Conservation (phyloP, 1,140 invertebrate species). For the Linepithema humile region DNA sequence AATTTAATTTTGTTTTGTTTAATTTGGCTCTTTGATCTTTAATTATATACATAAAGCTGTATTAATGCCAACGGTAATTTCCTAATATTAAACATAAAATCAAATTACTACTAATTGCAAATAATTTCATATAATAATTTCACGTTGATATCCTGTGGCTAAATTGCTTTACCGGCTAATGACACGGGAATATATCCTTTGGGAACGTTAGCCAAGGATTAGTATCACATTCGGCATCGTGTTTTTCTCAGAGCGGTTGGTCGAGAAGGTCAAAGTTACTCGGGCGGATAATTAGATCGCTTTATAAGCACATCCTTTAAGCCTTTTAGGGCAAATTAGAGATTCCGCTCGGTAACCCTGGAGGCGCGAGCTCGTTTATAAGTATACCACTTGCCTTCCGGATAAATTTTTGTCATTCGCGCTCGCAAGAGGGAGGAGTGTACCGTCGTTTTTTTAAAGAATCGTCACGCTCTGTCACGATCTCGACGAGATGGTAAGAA, state of each 20-base stretch:
- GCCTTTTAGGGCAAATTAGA: conserved; percentile 63
- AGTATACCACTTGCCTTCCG: conserved; percentile 24
- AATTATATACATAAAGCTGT: background rate
- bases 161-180: background rate
- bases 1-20: background rate
- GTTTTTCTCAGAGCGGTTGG: conserved; percentile 1
- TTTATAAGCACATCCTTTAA: conserved; percentile 65
- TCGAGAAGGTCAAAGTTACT: conserved; percentile 37
- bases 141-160: background rate
- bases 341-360: background rate
- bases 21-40: background rate
- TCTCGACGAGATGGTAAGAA: background rate
- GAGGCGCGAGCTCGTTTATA: conserved; percentile 51
- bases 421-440: background rate
- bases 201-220: background rate
- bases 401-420: conserved; percentile 45
- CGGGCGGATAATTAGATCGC: conserved; percentile 65
- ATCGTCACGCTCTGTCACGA: background rate
- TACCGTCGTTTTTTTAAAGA: background rate
- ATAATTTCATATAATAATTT: too few relatives aligned
- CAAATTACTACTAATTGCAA: conserved; percentile 4
- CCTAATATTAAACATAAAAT: background rate
- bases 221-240: conserved; percentile 20
- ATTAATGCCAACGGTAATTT: background rate
- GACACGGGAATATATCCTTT: background rate